Base-by-base conservation (phyloP, 2,888 invertebrate species). In the Phania funesta region DNA sequence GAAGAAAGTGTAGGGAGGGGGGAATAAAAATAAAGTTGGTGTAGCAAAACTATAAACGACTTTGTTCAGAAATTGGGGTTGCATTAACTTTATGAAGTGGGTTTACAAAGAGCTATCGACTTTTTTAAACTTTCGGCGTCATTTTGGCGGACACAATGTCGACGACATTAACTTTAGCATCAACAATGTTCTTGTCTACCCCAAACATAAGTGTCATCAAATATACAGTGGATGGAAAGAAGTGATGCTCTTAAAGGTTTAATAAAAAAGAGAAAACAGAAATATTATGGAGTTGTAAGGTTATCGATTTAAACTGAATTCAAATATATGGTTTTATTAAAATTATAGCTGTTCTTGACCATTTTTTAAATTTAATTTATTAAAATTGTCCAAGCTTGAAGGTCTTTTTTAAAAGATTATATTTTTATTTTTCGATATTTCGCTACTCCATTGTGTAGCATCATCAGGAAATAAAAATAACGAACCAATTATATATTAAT, bases 11-110 rank as follows among this genome's bases (percentile, higher is more conserved):
- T 1, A 26, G 38, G 20, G 9, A 16, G 48, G 16, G 13, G 2
- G 24, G 7, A 13, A 26, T 62, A 62, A 9, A 38, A 16, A 24
- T 26, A n/a, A n/a, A n/a, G n/a, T n/a, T 67, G 38, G 60, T 48
- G 60, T 16, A 52, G 20, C 50, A 73, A 41, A 24, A 50, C 29
- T 52, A 58, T n/a, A n/a, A 48, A 38, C 50, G 20, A 54, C 29
- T 44, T 65, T 70, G 22, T 29, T 80, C 52, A 54, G 70, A 76
- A 77, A 70, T n/a, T 48, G 41, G 70, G 70, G 77, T 62, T 76
- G 80, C 75, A 80, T 67, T 80, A 80, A 80, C 71, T 80, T 80
- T 71, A 80, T 80, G 75, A 80, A 75, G 80, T 80, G 80, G 80
- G 65, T 76, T 76, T 71, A 76, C 71, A 80, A 71, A 71, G 80